phyloP scores from a whole-genome alignment of 2,888 invertebrate species.

The Urechis unicinctus region DNA sequence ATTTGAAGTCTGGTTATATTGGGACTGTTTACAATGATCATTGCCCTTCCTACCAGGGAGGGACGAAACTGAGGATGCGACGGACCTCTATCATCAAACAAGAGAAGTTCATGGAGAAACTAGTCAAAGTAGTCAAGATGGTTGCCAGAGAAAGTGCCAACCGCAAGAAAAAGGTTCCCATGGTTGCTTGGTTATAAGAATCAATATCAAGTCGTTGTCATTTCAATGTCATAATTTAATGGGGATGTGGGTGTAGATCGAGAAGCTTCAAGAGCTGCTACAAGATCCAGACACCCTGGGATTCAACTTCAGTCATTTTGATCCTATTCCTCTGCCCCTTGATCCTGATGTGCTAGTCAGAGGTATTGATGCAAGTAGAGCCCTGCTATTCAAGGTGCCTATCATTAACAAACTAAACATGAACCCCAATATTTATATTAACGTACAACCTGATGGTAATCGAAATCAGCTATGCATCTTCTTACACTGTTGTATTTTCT shows the following conservation, averaged over 20 bases:
- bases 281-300: constrained; percentile 57
- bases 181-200: not conserved
- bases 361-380: constrained; percentile 72
- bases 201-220: not conserved
- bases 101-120: constrained; percentile 82
- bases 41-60: no score
- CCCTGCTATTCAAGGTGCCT: constrained; percentile 75
- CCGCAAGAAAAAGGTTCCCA: constrained; percentile 71
- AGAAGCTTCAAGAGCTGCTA: constrained; percentile 76
- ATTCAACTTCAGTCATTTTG: constrained; percentile 70
- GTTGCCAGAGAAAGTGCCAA: constrained; percentile 87
- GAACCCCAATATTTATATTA: no score
- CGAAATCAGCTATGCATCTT: not conserved
- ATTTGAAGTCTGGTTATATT: no score
- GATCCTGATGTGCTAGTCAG: constrained; percentile 86
- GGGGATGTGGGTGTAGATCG: constrained; percentile 56
- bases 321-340: constrained; percentile 86
- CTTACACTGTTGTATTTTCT: not conserved
- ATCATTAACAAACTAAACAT: no score
- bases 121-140: constrained; percentile 79
- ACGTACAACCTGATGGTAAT: no score
- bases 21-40: no score
- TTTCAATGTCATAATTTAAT: not conserved
- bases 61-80: constrained; percentile 52
- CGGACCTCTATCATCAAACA: constrained; percentile 74